phyloP scores from a whole-genome alignment of 2,797 vertebrate genomes.

The Muscicapa comitata region DNA sequence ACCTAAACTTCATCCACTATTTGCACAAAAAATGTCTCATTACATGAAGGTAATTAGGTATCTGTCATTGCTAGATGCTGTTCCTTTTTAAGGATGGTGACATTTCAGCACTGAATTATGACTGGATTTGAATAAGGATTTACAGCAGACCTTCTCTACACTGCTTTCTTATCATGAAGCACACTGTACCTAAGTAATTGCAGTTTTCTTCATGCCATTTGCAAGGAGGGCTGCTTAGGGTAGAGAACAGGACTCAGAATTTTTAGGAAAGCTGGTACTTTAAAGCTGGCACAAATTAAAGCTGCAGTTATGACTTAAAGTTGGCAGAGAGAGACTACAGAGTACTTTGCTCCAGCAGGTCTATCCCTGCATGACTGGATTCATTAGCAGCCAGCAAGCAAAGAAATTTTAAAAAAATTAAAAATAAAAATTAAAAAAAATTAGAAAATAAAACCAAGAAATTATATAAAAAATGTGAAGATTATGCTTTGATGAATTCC shows the following conservation, averaged over 20 bases:
- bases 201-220: neutral
- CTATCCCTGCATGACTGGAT: neutral
- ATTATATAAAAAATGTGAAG: neutral
- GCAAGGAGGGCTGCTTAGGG: neutral
- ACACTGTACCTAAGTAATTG: neutral
- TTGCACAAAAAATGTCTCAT: neutral
- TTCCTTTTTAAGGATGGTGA: slow-evolving; percentile 1
- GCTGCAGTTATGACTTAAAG: neutral
- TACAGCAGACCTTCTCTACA: neutral
- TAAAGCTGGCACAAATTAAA: neutral
- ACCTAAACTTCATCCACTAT: neutral
- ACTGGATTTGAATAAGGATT: neutral
- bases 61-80: slow-evolving; percentile 16
- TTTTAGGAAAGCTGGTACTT: neutral
- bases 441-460: neutral
- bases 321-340: neutral
- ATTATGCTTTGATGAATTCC: neutral
- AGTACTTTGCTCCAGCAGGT: neutral
- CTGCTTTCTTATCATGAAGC: neutral
- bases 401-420: neutral
- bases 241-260: neutral
- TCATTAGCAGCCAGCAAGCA: neutral
- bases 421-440: too few species aligned
- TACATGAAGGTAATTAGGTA: slow-evolving; percentile 25
- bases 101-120: slow-evolving; percentile 28